phyloP scores from a whole-genome alignment of 1,140 invertebrate genomes.

The Drosophila nannoptera region DNA sequence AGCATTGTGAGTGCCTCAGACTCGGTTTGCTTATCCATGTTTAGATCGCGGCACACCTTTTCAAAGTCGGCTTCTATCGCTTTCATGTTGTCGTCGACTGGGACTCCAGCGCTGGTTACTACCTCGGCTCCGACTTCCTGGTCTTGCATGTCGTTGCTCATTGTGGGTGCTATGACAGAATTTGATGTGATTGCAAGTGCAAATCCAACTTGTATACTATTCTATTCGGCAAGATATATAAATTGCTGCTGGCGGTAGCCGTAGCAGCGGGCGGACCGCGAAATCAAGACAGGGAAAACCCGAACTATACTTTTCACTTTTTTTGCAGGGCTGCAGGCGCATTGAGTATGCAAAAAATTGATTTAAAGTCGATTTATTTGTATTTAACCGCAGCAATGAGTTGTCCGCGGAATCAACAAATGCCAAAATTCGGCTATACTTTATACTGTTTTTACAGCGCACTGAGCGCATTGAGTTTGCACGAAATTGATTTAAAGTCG shows the following conservation, averaged over 20 bases:
- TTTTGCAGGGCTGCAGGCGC: slow-evolving; percentile 21
- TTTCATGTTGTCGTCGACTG: slow-evolving; percentile 50
- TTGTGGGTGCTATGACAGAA: slow-evolving; percentile 21
- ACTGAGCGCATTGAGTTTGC: slow-evolving; percentile 31
- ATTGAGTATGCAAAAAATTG: slow-evolving; percentile 21
- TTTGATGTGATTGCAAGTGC: not conserved
- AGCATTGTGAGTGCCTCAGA: slow-evolving; percentile 62
- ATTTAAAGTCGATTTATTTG: not conserved
- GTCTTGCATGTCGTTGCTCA: slow-evolving; percentile 57
- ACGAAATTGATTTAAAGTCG: not conserved
- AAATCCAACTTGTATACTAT: slow-evolving; percentile 6
- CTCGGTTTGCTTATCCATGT: slow-evolving; percentile 74
- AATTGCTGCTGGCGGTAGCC: slow-evolving; percentile 32
- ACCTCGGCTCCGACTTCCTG: slow-evolving; percentile 65
- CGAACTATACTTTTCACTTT: slow-evolving; percentile 26
- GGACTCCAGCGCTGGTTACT: slow-evolving; percentile 42
- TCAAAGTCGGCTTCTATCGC: slow-evolving; percentile 52
- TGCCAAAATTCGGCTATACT: slow-evolving; percentile 23
- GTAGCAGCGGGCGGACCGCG: slow-evolving; percentile 36
- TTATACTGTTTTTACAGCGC: slow-evolving; percentile 21
- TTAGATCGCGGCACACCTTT: slow-evolving; percentile 71
- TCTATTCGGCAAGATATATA: slow-evolving; percentile 12
- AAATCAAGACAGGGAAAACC: slow-evolving; percentile 21
- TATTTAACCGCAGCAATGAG: slow-evolving; percentile 23
- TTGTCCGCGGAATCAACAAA: slow-evolving; percentile 27